Evolutionary conservation across 2,888 invertebrate genomes (phyloP).

Genomic region (Chymomyza caudatula): DNA sequence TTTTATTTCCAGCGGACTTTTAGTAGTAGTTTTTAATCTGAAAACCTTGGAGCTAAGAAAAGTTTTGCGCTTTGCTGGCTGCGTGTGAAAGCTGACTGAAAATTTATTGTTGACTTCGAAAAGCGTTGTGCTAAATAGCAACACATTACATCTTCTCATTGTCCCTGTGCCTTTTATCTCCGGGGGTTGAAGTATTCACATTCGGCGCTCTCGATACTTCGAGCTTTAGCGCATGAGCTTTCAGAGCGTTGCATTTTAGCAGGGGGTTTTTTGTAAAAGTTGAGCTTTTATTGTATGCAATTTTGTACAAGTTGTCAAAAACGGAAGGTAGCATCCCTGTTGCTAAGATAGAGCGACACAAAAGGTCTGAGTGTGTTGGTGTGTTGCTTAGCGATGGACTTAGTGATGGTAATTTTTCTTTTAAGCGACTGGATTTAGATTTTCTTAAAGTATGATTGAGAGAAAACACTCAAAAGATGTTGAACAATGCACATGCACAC

Average conservation of each 20-base stretch:
- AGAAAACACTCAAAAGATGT: too few species aligned
- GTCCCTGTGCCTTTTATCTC: constrained; percentile 7
- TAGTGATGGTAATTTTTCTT: too few species aligned
- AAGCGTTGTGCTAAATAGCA: constrained; percentile 17
- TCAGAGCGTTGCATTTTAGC: constrained; percentile 20
- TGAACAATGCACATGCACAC: too few species aligned
- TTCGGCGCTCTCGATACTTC: not conserved
- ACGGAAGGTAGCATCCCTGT: not conserved
- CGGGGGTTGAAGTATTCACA: not conserved
- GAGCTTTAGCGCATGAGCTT: constrained; percentile 37
- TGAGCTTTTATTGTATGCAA: not conserved
- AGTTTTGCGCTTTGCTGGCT: constrained; percentile 30
- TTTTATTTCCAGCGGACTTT: not conserved
- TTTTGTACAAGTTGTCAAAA: not conserved
- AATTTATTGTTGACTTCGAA: constrained; percentile 52
- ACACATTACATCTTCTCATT: constrained; percentile 36
- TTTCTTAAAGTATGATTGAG: too few species aligned
- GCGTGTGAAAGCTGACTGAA: constrained; percentile 50
- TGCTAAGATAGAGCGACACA: not conserved
- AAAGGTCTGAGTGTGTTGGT: not conserved
- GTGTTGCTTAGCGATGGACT: not conserved
- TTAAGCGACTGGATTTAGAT: too few species aligned
- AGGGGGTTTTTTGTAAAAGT: not conserved
- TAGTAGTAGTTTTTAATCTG: not conserved
- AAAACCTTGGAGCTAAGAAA: not conserved